Evolutionary conservation across 2,113 vertebrate genomes (phyloP), one percentile per base, ranked within the genome.

Genomic region (Sterna hirundo): DNA sequence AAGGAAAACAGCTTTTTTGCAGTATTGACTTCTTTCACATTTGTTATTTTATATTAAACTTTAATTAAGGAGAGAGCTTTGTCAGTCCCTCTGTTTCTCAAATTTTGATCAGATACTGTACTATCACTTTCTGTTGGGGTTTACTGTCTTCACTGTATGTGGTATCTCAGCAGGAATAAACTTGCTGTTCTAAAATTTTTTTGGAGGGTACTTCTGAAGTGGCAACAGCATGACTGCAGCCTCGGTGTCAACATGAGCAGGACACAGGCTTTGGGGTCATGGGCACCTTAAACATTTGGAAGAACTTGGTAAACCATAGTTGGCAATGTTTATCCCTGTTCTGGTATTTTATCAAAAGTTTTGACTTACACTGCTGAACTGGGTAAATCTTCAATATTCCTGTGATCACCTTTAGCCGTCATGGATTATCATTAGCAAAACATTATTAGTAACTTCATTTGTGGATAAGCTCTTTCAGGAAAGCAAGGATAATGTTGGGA

Each of bases 61-160:
- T 97, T 87, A 95, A 95, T 93, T 94, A 94, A 91, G 82, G 46
- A 79, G 29, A 88, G 21, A 85, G 88, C 78, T 91, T 86, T 96
- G 46, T 80, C 84, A 94, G 18, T 93, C 72, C 87, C 42, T 93
- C 86, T 79, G 42, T 55, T 92, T 96, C 51, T 65, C 15, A 76
- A 19, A 61, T 93, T 88, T 79, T 97, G 81, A 65, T 87, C 86
- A 83, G 34, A 69, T 55, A 61, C 29, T 58, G 19, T n/a, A 74
- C 93, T 91, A 89, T 88, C 68, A n/a, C 88, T 96, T 96, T 95
- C 86, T 92, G 46, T 92, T 85, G 94, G 94, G 71, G 36, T 47
- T 96, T 79, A 47, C 60, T 78, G 55, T 79, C 79, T 68, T 95
- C 78, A 89, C 68, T 62, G 22, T 90, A 66, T 46, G 6, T 6